These are phyloP conservation scores for Cavia aperea DNA, from an alignment of 2,113 vertebrate species.

Conservation along the genomic window DNA sequence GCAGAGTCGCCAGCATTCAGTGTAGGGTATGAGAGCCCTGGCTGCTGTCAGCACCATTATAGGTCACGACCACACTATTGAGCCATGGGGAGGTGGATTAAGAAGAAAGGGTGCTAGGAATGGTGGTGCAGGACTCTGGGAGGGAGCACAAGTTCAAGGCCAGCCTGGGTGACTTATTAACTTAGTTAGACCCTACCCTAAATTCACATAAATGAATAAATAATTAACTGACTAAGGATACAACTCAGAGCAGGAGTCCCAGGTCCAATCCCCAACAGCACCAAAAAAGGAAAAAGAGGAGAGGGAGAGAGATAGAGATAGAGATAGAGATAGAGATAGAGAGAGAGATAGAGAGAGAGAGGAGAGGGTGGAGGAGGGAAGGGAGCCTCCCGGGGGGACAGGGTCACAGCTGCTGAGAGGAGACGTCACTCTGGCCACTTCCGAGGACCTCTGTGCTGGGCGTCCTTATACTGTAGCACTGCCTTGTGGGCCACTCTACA, in stretches of 20 bases:
- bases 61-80: accelerated
- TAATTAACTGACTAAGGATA: neutral
- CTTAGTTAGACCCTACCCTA: neutral
- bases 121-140: neutral
- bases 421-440: neutral
- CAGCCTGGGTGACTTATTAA: neutral
- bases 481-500: neutral
- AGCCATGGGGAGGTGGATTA: accelerated
- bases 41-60: accelerated
- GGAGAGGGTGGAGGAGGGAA: too few species aligned
- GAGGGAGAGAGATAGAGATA: too few species aligned
- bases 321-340: too few species aligned
- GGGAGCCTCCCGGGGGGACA: accelerated
- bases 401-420: neutral
- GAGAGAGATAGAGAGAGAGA: too few species aligned
- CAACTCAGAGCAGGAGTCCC: neutral
- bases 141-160: neutral
- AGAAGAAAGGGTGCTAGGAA: neutral
- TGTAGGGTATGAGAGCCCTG: accelerated
- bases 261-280: neutral
- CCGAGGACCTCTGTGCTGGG: neutral
- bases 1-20: accelerated
- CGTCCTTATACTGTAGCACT: accelerated
- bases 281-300: neutral
- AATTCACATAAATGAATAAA: neutral